phyloP scores from a whole-genome alignment of 2,888 invertebrate species.

The Melipona bicolor region DNA sequence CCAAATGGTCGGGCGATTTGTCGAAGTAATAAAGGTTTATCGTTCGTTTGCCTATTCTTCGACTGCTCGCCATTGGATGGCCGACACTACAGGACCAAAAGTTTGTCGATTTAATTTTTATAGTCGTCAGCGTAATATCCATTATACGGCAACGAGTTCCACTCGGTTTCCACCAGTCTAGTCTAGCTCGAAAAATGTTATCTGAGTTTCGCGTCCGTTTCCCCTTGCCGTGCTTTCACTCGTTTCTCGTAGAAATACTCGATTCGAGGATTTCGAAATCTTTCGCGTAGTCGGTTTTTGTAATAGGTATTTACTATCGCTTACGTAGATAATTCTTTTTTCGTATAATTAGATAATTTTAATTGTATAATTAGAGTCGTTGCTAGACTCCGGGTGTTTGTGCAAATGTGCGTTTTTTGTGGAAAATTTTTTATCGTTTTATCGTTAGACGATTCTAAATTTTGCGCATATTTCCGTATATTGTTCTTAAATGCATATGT shows the following conservation, averaged over 20 bases:
- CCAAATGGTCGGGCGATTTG: slow-evolving; percentile 48
- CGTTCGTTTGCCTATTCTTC: slow-evolving; percentile 62
- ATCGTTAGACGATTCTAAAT: too few species aligned
- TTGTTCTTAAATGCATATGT: too few species aligned
- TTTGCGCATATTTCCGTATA: too few species aligned
- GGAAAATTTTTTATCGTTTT: too few species aligned
- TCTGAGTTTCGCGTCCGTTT: slow-evolving; percentile 18
- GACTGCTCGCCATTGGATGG: slow-evolving; percentile 54
- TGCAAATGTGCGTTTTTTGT: too few species aligned
- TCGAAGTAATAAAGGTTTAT: slow-evolving; percentile 73
- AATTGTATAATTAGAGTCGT: too few species aligned
- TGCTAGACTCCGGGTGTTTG: too few species aligned
- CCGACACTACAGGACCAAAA: slow-evolving; percentile 61
- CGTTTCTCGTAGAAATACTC: background rate
- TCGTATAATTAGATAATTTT: too few species aligned
- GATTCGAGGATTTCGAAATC: too few species aligned
- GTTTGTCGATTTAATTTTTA: slow-evolving; percentile 74
- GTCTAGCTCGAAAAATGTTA: slow-evolving; percentile 56
- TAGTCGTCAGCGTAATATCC: slow-evolving; percentile 67
- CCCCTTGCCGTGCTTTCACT: background rate
- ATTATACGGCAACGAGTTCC: slow-evolving; percentile 59
- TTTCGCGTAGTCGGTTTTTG: background rate
- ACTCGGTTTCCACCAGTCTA: slow-evolving; percentile 50
- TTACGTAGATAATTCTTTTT: too few species aligned
- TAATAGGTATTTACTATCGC: too few species aligned